These are phyloP conservation scores for Oligia latruncula DNA, from an alignment of 2,888 invertebrate genomes.

Conservation along the genomic window DNA sequence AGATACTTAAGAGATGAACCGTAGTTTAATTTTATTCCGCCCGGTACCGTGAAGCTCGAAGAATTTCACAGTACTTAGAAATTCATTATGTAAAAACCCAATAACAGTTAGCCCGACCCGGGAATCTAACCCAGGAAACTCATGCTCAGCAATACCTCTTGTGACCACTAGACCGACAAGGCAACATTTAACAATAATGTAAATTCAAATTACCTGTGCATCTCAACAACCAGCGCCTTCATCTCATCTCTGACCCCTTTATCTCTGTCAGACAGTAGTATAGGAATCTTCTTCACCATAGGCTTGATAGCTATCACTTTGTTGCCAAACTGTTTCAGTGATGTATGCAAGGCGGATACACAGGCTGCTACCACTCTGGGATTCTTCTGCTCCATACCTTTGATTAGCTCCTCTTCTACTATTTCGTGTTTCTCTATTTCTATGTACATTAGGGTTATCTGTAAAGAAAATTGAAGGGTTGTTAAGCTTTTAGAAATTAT, in stretches of 20 bases:
- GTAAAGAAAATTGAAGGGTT: conserved; percentile 70
- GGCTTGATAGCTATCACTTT: conserved; percentile 97
- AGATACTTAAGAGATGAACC: too few species aligned
- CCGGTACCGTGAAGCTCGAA: too few species aligned
- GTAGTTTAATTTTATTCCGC: too few species aligned
- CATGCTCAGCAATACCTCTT: neutral
- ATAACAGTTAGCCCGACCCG: neutral
- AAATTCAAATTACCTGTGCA: conserved; percentile 92
- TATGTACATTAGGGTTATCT: conserved; percentile 97
- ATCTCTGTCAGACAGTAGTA: conserved; percentile 97
- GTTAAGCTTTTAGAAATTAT: neutral
- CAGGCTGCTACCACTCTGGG: conserved; percentile 98
- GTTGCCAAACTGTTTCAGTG: conserved; percentile 96
- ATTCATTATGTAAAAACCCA: too few species aligned
- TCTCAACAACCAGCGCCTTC: conserved; percentile 97
- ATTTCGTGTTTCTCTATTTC: conserved; percentile 98
- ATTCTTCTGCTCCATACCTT: conserved; percentile 98
- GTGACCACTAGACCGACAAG: neutral
- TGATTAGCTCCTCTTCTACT: conserved; percentile 96
- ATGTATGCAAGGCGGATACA: conserved; percentile 93
- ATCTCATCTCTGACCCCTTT: conserved; percentile 97
- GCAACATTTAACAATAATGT: neutral
- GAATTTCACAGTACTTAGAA: too few species aligned
- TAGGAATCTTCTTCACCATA: conserved; percentile 96
- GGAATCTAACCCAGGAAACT: neutral